These are phyloP conservation scores for Agrotis exclamationis DNA, from an alignment of 2,888 invertebrate genomes.

Conservation along the genomic window DNA sequence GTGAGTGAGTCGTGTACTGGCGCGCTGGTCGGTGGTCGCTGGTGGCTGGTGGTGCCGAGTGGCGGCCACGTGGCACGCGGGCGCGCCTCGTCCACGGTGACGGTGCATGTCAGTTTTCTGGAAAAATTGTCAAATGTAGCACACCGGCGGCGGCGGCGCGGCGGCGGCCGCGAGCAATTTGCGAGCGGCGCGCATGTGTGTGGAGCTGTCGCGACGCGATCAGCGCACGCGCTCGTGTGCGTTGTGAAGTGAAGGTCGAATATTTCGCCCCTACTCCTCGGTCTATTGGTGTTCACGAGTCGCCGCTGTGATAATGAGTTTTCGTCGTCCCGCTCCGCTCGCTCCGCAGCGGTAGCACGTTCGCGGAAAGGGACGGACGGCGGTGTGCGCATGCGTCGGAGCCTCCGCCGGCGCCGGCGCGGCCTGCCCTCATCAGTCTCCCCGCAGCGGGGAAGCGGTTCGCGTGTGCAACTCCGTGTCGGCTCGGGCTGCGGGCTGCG, in stretches of 20 bases:
- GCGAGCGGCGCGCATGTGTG: conserved; percentile 80
- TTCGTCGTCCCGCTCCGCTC: conserved; percentile 86
- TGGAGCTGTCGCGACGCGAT: conserved; percentile 81
- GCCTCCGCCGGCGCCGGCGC: conserved; percentile 88
- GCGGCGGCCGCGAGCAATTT: conserved; percentile 80
- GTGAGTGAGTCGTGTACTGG: conserved; percentile 10
- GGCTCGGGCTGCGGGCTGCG: conserved; percentile 79
- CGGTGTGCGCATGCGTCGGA: conserved; percentile 87
- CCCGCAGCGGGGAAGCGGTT: conserved; percentile 90
- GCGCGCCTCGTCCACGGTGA: conserved; percentile 82
- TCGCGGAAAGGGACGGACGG: conserved; percentile 83
- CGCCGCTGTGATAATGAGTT: conserved; percentile 88
- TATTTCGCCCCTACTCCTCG: conserved; percentile 90
- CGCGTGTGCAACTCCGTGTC: conserved; percentile 87
- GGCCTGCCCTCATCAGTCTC: conserved; percentile 90
- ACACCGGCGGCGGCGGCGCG: conserved; percentile 77
- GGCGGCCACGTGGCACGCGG: conserved; percentile 80
- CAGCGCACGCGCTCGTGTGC: conserved; percentile 83
- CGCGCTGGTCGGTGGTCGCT: conserved; percentile 50
- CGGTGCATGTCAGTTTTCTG: conserved; percentile 89
- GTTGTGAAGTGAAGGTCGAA: conserved; percentile 91
- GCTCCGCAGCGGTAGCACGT: conserved; percentile 71
- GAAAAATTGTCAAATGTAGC: conserved; percentile 91
- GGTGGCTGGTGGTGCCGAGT: conserved; percentile 66
- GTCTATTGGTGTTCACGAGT: conserved; percentile 91